Percentiles rank a stretch among this genome's conserved stretches.
phyloP scores from a whole-genome alignment of 2,113 vertebrate species.

The Periophthalmodon schlosseri region DNA sequence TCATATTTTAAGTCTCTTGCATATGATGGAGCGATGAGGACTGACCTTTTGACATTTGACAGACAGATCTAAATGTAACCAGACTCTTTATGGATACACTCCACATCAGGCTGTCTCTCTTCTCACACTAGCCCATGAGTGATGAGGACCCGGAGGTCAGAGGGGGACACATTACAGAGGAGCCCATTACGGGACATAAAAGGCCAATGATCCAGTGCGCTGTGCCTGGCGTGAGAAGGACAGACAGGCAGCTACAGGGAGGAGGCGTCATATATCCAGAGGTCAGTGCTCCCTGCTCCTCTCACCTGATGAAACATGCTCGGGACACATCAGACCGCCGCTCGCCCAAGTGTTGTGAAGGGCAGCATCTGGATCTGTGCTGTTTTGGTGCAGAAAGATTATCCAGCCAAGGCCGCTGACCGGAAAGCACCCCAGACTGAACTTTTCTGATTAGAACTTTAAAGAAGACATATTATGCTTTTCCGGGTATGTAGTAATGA shows the following conservation, averaged over 20 bases:
- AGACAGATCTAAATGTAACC: constrained; percentile 14
- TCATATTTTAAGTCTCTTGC: not conserved
- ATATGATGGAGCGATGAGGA: constrained; percentile 16
- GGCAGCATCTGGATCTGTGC: constrained; percentile 37
- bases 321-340: constrained; percentile 35
- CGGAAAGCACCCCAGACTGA: constrained; percentile 47
- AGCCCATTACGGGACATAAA: constrained; percentile 40
- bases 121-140: constrained; percentile 19
- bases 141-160: constrained; percentile 38
- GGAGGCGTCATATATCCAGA: constrained; percentile 48
- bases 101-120: constrained; percentile 19
- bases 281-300: constrained; percentile 44
- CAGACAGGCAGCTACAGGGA: constrained; percentile 52
- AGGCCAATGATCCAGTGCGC: constrained; percentile 39
- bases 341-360: constrained; percentile 27
- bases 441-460: constrained; percentile 12
- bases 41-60: not conserved
- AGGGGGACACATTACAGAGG: constrained; percentile 17
- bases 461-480: not conserved
- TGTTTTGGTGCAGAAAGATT: constrained; percentile 32
- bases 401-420: constrained; percentile 28
- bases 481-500: too few species aligned
- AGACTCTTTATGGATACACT: constrained; percentile 2
- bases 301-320: constrained; percentile 45
- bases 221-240: constrained; percentile 67